A percentile compares a stretch with the other conserved stretches of the same genome.
Evolutionary conservation across 2,797 vertebrate genomes (phyloP).

Genomic region (Tragelaphus oryx): DNA sequence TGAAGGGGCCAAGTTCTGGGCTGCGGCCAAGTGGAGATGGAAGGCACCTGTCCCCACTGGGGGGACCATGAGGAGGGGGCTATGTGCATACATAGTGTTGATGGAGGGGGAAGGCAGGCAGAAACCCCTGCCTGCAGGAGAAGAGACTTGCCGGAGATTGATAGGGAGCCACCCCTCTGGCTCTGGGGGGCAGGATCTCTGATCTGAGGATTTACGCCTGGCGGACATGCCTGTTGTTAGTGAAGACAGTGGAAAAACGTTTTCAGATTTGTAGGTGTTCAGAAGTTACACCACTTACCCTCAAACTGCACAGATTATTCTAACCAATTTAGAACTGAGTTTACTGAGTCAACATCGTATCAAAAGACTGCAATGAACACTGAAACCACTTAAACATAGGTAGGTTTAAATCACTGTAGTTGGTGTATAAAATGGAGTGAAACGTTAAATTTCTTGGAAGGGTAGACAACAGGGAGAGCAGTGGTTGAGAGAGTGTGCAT

Average conservation of each 20-base stretch:
- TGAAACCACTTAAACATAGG: background rate
- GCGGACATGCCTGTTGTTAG: background rate
- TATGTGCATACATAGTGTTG: background rate
- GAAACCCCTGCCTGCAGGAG: background rate
- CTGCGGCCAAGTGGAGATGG: accelerated
- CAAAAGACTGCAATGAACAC: background rate
- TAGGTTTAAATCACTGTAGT: background rate
- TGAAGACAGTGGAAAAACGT: background rate
- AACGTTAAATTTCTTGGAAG: background rate
- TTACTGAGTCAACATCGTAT: background rate
- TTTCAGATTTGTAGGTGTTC: background rate
- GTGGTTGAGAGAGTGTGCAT: background rate
- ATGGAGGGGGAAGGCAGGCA: background rate
- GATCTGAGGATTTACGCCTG: background rate
- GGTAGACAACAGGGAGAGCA: background rate
- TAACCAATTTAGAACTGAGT: background rate
- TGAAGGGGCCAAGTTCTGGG: background rate
- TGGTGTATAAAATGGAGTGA: background rate
- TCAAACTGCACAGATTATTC: background rate
- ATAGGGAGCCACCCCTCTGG: background rate
- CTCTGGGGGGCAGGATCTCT: background rate
- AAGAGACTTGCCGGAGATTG: background rate
- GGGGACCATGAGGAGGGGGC: background rate
- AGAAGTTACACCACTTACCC: background rate
- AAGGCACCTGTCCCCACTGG: background rate